These are phyloP conservation scores for Camptogramma bilineatum DNA, from an alignment of 2,888 invertebrate species.

Conservation along the genomic window DNA sequence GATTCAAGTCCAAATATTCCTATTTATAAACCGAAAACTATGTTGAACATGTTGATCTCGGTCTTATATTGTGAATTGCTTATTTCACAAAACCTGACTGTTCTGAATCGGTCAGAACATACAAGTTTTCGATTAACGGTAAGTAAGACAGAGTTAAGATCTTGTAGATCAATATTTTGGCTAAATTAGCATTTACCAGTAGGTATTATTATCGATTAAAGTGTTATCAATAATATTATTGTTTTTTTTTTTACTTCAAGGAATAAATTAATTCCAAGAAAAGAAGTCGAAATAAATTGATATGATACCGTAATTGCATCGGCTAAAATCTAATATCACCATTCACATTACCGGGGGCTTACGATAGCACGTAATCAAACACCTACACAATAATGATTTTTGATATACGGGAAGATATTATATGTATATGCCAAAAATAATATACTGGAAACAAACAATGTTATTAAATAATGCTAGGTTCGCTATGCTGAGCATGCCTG, in stretches of 20 bases:
- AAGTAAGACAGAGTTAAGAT: slow-evolving; percentile 14
- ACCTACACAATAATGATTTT: slow-evolving; percentile 9
- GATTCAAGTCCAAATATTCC: no score
- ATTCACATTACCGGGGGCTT: neutral
- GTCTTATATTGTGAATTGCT: neutral
- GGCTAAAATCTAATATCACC: slow-evolving; percentile 12
- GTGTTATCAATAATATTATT: slow-evolving; percentile 6
- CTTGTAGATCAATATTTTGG: neutral
- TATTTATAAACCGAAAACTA: neutral
- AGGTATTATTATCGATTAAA: slow-evolving; percentile 10
- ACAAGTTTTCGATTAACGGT: slow-evolving; percentile 9
- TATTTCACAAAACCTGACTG: neutral
- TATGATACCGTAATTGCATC: slow-evolving; percentile 7
- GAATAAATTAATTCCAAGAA: slow-evolving; percentile 4
- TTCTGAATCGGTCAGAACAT: neutral
- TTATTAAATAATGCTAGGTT: neutral
- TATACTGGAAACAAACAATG: neutral
- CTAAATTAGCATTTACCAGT: slow-evolving; percentile 8
- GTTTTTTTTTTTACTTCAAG: neutral
- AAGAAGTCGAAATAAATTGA: slow-evolving; percentile 5
- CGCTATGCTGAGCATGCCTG: neutral
- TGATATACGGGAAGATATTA: neutral
- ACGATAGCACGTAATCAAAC: slow-evolving; percentile 3
- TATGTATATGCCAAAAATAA: neutral
- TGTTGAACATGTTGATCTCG: neutral